These are phyloP conservation scores for Gibbula magus DNA, from an alignment of 2,888 invertebrate species.

Conservation along the genomic window DNA sequence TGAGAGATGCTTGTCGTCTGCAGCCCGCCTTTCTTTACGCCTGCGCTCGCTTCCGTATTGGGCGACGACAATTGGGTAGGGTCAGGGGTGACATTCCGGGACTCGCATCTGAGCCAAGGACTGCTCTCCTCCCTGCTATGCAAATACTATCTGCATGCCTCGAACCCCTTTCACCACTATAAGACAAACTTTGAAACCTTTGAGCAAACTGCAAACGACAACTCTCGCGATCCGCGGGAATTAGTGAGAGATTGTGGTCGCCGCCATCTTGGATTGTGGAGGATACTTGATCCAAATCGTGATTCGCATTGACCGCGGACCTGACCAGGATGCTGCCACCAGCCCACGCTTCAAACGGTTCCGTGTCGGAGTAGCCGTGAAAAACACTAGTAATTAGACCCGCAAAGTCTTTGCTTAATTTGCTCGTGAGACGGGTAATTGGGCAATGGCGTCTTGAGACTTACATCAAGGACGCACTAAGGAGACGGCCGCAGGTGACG, in stretches of 20 bases:
- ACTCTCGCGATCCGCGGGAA: constrained; percentile 26
- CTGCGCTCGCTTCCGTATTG: constrained; percentile 22
- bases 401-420: constrained; percentile 9
- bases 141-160: constrained; percentile 22
- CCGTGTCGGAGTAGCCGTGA: neutral
- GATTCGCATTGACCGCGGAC: constrained; percentile 18
- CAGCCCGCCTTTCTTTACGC: constrained; percentile 26
- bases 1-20: constrained; percentile 13
- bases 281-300: constrained; percentile 21
- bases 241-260: constrained; percentile 25
- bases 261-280: constrained; percentile 18
- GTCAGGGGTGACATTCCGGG: constrained; percentile 23
- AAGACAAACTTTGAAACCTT: constrained; percentile 27
- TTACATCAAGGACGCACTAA: neutral
- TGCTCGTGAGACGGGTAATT: neutral
- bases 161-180: constrained; percentile 11
- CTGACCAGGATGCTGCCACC: neutral
- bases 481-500: neutral
- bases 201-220: constrained; percentile 26
- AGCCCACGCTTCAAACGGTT: neutral
- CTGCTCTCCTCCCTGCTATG: constrained; percentile 9
- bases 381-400: constrained; percentile 15
- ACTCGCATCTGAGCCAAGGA: constrained; percentile 13
- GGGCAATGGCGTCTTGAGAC: neutral
- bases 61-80: constrained; percentile 19